Evolutionary conservation across 2,113 vertebrate species (phyloP).

Genomic region (Trachemys scripta): DNA sequence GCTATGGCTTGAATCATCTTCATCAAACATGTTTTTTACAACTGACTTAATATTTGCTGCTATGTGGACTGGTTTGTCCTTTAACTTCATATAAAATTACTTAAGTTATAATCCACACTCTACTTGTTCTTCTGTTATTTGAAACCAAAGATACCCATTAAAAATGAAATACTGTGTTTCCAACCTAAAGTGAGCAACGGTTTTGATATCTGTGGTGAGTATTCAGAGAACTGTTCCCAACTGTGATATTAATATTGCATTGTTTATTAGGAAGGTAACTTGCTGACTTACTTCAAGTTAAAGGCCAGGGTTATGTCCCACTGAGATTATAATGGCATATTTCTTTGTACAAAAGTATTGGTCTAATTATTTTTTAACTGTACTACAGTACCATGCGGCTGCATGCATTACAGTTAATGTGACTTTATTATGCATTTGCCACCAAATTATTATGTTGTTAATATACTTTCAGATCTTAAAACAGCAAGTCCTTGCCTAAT

Average conservation of each 20-base stretch:
- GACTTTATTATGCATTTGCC: background rate
- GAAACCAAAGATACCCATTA: constrained; percentile 58
- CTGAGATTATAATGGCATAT: constrained; percentile 60
- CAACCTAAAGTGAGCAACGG: constrained; percentile 62
- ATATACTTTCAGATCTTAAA: constrained; percentile 6
- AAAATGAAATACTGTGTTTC: constrained; percentile 60
- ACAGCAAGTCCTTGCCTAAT: background rate
- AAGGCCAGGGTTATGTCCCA: constrained; percentile 74
- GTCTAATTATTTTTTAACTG: constrained; percentile 70
- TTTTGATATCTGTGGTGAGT: constrained; percentile 75
- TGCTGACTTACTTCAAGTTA: constrained; percentile 73
- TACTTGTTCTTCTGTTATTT: constrained; percentile 41
- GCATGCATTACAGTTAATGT: constrained; percentile 10
- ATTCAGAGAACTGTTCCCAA: constrained; percentile 66
- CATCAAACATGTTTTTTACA: background rate
- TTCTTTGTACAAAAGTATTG: constrained; percentile 58
- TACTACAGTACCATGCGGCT: background rate
- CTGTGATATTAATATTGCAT: constrained; percentile 82
- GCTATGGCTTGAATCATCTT: background rate
- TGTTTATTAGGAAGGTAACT: constrained; percentile 80
- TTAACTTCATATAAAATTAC: constrained; percentile 40
- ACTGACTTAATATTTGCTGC: constrained; percentile 8
- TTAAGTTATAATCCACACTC: constrained; percentile 60
- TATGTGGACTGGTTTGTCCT: constrained; percentile 18
- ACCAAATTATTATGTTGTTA: background rate